Base-by-base conservation (phyloP, 2,888 invertebrate species). In the Bombylius discolor region DNA sequence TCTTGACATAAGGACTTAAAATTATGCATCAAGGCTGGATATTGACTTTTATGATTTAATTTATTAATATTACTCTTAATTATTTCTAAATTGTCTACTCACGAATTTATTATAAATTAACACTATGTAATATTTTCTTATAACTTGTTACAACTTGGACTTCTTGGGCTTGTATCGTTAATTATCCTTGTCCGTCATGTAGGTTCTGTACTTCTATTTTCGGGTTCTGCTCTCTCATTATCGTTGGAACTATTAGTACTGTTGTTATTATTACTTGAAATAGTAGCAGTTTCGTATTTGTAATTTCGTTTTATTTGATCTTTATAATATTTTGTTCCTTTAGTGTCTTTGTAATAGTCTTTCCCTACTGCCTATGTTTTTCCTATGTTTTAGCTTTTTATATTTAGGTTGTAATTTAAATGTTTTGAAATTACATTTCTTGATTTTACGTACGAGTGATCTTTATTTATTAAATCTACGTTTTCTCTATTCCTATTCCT, bases 51-150 rank as follows among this genome's bases (percentile, higher is more conserved):
- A 36, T 58, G 8, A 9, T 44, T 44, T 4, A 58, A 45, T 50
- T 44, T 53, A 5, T 53, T 12, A n/a, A 58, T 51, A 44, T 53
- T 58, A 13, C 52, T 36, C n/a, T 49, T 4, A 13, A 54, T 47
- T 5, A 52, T 48, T 12, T 51, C 9, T 4, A 57, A 23, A 39
- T 54, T 57, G 5, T 54, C 46, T 5, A 42, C 31, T 44, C 51
- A 57, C 8, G n/a, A 48, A 3, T 39, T 51, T n/a, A n/a, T n/a
- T n/a, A n/a, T 23, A 51, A 6, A 14, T 57, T 51, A 9, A 54
- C 13, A 9, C 13, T 42, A 11, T 58, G 55, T 7, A 58, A 34
- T 12, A 58, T 33, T 34, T 52, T 58, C n/a, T 13, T 52, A 23
- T 51, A 58, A 4, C 32, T 44, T 23, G 11, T 31, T 7, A 55